Evolutionary conservation across 1,140 invertebrate genomes (phyloP), one percentile per base, ranked within the genome.

Genomic region (Bombyx mandarina): DNA sequence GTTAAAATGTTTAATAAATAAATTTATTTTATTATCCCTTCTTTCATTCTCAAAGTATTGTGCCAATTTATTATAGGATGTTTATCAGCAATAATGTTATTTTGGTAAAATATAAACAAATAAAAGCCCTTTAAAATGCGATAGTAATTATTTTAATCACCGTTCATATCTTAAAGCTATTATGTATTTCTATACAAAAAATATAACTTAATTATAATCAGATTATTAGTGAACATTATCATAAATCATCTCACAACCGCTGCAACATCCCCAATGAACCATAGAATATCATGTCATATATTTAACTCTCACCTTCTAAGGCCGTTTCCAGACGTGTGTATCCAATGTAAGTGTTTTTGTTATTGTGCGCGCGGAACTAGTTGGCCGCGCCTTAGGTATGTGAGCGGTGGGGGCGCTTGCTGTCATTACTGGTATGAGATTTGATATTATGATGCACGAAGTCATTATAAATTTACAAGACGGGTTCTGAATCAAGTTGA

Each of bases 181-280:
- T 78, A 35, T 35, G 26, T 35, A 35, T 75, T 56, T 80, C 73
- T 82, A 86, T 76, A 84, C 77, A 79, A 79, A 82, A 83, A 77
- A 79, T 84, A 79, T 79, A 86, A 77, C 79, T 82, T 86, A 83
- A 73, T 75, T 81, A 82, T 84, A 86, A 68, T 82, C 70, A 79
- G 75, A 84, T 86, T 82, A 79, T 80, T 82, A 84, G 77, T 86
- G 79, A 87, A 87, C 82, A 78, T 85, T 66, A 78, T 77, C 73
- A 83, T 84, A 84, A 79, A 85, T 82, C 84, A 80, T 85, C 80
- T 87, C 83, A 87, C 83, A 87, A 87, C 83, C 82, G 67, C 82
- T 79, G 79, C 82, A 87, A 87, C 83, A 79, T 73, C 64, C 74
- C 65, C 70, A 58, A 75, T 73, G 12, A 73, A 79, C 58, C 71